phyloP scores from a whole-genome alignment of 2,797 vertebrate genomes.

The Nyctalus aviator region DNA sequence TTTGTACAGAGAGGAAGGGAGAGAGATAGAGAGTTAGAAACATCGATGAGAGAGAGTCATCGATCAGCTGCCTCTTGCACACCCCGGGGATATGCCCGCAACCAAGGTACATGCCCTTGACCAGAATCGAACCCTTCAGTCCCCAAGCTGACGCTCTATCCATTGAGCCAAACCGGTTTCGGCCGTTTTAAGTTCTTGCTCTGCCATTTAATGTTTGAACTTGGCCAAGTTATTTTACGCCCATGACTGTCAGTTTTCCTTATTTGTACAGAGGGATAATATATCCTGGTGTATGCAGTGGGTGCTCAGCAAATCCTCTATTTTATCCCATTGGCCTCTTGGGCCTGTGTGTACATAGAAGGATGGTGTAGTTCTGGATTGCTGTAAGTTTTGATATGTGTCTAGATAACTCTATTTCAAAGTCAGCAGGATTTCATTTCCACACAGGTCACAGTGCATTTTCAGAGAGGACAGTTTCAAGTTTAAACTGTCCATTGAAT shows the following conservation, averaged over 20 bases:
- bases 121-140: too few relatives aligned
- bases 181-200: not conserved
- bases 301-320: not conserved
- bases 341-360: not conserved
- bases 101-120: too few relatives aligned
- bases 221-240: not conserved
- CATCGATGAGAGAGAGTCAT: too few relatives aligned
- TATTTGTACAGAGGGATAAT: not conserved
- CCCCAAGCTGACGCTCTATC: too few relatives aligned
- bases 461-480: slow-evolving; percentile 32
- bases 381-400: not conserved
- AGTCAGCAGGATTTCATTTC: not conserved
- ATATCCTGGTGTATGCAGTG: not conserved
- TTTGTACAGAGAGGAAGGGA: too few relatives aligned
- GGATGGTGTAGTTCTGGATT: not conserved
- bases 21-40: too few relatives aligned
- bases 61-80: too few relatives aligned
- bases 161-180: too few relatives aligned
- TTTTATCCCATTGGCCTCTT: not conserved
- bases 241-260: not conserved
- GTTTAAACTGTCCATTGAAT: slow-evolving; percentile 29
- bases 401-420: not conserved
- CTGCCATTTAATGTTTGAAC: not conserved
- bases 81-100: too few relatives aligned
- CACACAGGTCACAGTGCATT: too few relatives aligned